Percentiles rank a stretch among this genome's conserved stretches.
Evolutionary conservation across 2,888 invertebrate species (phyloP).

Genomic region (Sinodicranocentrus sp.): DNA sequence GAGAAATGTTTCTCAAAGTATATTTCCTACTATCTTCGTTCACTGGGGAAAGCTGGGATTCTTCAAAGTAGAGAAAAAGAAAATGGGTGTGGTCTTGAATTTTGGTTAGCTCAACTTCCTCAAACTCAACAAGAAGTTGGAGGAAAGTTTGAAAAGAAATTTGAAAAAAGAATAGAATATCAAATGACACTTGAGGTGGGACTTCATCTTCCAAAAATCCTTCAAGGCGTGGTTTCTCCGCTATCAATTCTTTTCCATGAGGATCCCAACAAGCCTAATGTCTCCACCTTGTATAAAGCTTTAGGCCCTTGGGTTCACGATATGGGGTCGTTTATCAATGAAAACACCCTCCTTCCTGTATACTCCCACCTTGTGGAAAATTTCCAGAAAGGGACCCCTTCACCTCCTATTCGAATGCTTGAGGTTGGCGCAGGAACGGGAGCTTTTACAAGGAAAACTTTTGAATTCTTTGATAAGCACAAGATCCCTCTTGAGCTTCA

Average conservation of each 20-base stretch:
- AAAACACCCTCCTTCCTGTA: too few relatives aligned
- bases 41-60: too few relatives aligned
- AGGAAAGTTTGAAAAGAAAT: too few relatives aligned
- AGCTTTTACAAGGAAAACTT: neutral
- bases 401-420: conserved; percentile 28
- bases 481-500: conserved; percentile 27
- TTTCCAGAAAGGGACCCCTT: neutral
- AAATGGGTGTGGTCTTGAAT: too few relatives aligned
- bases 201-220: neutral
- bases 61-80: too few relatives aligned
- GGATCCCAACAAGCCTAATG: conserved; percentile 10
- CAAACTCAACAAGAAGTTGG: conserved; percentile 21
- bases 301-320: too few relatives aligned
- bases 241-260: conserved; percentile 27
- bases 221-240: neutral
- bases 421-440: conserved; percentile 59
- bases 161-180: conserved; percentile 39
- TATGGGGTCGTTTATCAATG: too few relatives aligned
- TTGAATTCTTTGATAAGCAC: conserved; percentile 18
- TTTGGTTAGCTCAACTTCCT: too few relatives aligned
- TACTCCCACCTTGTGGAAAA: too few relatives aligned
- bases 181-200: conserved; percentile 10
- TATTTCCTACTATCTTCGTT: too few relatives aligned
- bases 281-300: neutral
- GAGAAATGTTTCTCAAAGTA: too few relatives aligned